A percentile compares a stretch with the other conserved stretches of the same genome.
Evolutionary conservation across 1,140 invertebrate species (phyloP).

Genomic region (Sarcophaga peregrina): DNA sequence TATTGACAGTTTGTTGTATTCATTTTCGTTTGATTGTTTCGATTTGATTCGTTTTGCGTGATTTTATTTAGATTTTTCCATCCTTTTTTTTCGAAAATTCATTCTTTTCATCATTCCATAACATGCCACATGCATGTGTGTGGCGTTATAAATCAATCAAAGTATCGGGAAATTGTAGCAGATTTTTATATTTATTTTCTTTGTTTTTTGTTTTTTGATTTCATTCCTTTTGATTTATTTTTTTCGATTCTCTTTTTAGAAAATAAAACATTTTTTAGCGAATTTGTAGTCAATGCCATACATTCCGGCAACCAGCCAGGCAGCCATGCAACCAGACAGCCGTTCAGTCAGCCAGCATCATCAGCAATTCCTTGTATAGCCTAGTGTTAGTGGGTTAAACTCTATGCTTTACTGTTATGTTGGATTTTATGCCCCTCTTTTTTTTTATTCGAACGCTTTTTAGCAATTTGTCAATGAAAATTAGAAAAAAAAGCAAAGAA

Average conservation of each 20-base stretch:
- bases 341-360: not conserved
- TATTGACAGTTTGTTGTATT: constrained; percentile 6
- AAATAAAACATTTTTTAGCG: not conserved
- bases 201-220: too few species aligned
- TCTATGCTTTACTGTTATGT: not conserved
- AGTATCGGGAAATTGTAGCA: not conserved
- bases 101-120: not conserved
- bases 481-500: not conserved
- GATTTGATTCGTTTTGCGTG: not conserved
- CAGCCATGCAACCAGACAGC: too few species aligned
- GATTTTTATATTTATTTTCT: not conserved
- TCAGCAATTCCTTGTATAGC: not conserved
- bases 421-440: not conserved
- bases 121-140: not conserved
- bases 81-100: too few species aligned
- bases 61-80: not conserved
- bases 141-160: constrained; percentile 22
- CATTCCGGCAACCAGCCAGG: too few species aligned
- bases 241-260: not conserved
- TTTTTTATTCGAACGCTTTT: not conserved
- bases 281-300: too few species aligned
- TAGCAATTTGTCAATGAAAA: constrained; percentile 18
- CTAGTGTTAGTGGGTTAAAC: not conserved
- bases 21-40: not conserved
- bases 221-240: not conserved